These are phyloP conservation scores for Hydropotes inermis DNA, from an alignment of 2,113 vertebrate species.

Conservation along the genomic window DNA sequence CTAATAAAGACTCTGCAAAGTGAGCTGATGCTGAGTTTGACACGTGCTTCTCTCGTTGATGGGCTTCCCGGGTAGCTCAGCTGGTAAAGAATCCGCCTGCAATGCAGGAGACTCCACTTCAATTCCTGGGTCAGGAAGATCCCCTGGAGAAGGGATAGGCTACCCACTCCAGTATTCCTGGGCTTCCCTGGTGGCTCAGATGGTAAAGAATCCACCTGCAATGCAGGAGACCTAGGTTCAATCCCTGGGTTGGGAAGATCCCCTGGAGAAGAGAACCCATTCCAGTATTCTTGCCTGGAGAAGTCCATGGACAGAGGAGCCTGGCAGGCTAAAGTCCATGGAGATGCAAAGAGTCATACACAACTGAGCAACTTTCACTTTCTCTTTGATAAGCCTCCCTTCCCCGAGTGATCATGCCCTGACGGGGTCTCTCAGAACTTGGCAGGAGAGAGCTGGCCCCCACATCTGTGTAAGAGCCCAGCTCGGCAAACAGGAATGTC, in stretches of 20 bases:
- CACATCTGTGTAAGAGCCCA: background rate
- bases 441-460: background rate
- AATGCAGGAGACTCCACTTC: background rate
- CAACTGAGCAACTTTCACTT: background rate
- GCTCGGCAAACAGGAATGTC: background rate
- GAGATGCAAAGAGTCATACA: background rate
- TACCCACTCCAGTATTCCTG: background rate
- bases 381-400: background rate
- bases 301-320: background rate
- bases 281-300: background rate
- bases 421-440: background rate
- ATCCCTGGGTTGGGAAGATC: background rate
- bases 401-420: background rate
- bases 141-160: background rate
- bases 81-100: background rate
- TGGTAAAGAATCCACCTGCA: background rate
- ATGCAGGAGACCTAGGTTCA: background rate
- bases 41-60: background rate
- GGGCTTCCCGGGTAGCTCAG: background rate
- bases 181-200: background rate
- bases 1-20: background rate
- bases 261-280: background rate
- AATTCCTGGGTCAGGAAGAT: background rate
- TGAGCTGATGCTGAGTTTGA: background rate
- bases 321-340: background rate